A percentile compares a stretch with the other conserved stretches of the same genome.
Conservation (phyloP, 2,888 invertebrate species). For the Mycalesis mineus region DNA sequence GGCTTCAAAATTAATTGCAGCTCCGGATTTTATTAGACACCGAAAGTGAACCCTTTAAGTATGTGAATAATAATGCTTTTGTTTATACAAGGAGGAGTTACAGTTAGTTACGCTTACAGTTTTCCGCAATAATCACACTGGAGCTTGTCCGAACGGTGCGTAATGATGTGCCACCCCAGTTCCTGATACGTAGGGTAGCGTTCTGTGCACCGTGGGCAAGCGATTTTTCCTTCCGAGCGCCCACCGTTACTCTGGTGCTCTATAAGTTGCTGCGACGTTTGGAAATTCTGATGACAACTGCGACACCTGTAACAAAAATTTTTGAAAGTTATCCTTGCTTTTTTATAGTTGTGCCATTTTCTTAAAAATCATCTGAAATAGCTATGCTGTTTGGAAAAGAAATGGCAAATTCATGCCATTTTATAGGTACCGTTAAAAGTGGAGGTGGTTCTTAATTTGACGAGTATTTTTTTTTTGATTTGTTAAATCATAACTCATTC, state of each 20-base stretch:
- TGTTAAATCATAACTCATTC: too few relatives aligned
- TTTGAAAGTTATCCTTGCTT: background rate
- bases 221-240: slow-evolving; percentile 62
- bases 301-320: slow-evolving; percentile 48
- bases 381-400: too few relatives aligned
- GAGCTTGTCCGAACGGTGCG: slow-evolving; percentile 57
- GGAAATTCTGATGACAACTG: slow-evolving; percentile 69
- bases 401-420: too few relatives aligned
- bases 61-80: too few relatives aligned
- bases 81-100: background rate
- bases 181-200: slow-evolving; percentile 68
- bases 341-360: too few relatives aligned
- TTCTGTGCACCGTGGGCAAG: slow-evolving; percentile 63
- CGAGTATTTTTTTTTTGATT: too few relatives aligned
- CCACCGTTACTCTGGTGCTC: slow-evolving; percentile 70
- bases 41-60: too few relatives aligned
- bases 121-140: slow-evolving; percentile 72
- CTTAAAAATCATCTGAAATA: too few relatives aligned
- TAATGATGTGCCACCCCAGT: slow-evolving; percentile 58
- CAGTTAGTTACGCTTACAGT: slow-evolving; percentile 44
- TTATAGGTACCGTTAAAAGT: too few relatives aligned
- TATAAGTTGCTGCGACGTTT: slow-evolving; percentile 61
- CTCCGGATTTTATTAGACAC: too few relatives aligned
- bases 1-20: too few relatives aligned
- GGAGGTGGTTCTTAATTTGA: too few relatives aligned